These are phyloP conservation scores for Chouioia cunea DNA, from an alignment of 2,888 invertebrate species.

Conservation along the genomic window DNA sequence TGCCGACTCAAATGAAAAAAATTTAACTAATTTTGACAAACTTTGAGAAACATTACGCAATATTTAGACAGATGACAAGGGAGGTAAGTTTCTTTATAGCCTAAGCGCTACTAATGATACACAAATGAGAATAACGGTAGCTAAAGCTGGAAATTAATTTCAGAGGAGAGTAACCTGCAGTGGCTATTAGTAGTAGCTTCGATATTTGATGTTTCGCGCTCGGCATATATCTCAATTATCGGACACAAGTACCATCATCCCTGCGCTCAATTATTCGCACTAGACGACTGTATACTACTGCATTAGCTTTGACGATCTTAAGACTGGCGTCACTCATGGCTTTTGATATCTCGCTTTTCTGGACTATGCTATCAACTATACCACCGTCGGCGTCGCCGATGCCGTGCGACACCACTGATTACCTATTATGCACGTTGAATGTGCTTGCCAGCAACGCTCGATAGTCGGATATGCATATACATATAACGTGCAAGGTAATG, in stretches of 20 bases:
- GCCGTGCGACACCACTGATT: too few species aligned
- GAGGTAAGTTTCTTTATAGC: not conserved
- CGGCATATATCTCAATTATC: slow-evolving; percentile 6
- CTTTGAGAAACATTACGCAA: too few species aligned
- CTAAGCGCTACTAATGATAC: slow-evolving; percentile 10
- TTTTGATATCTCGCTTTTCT: slow-evolving; percentile 27
- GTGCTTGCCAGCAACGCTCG: not conserved
- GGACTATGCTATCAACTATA: not conserved
- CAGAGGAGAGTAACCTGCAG: not conserved
- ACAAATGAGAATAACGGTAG: slow-evolving; percentile 17
- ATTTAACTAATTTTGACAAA: too few species aligned
- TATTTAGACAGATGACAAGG: too few species aligned
- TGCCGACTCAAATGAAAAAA: too few species aligned
- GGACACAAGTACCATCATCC: too few species aligned
- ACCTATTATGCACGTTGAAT: slow-evolving; percentile 13
- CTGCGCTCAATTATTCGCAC: slow-evolving; percentile 21
- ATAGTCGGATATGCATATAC: too few species aligned
- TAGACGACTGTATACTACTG: not conserved
- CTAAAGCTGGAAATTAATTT: not conserved
- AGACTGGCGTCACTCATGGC: slow-evolving; percentile 24
- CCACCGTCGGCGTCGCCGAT: not conserved
- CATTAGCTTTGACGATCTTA: slow-evolving; percentile 38
- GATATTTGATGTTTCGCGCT: slow-evolving; percentile 31
- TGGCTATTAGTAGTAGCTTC: slow-evolving; percentile 31
- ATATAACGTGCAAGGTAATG: too few species aligned